A percentile compares a stretch with the other conserved stretches of the same genome.
These are phyloP conservation scores for Hylomyscus alleni DNA, from an alignment of 2,797 vertebrate species.

Conservation along the genomic window DNA sequence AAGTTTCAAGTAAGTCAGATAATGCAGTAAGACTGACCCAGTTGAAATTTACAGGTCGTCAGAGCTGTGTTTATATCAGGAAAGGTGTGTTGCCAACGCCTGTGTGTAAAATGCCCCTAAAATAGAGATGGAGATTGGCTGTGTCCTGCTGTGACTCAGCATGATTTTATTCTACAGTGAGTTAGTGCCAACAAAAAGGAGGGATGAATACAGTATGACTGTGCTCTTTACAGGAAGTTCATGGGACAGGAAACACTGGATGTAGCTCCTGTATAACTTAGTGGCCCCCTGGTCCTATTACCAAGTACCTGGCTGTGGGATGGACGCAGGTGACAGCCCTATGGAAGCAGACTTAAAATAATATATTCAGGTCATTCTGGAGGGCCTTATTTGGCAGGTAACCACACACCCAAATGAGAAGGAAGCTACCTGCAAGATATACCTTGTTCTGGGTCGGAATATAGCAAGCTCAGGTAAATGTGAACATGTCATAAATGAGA, in stretches of 20 bases:
- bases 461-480: not conserved
- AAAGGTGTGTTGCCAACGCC: slow-evolving; percentile 50
- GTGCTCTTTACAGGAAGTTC: not conserved
- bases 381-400: not conserved
- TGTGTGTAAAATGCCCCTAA: slow-evolving; percentile 45
- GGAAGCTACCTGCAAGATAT: not conserved
- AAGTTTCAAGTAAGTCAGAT: not conserved
- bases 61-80: slow-evolving; percentile 15
- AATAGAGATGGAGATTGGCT: slow-evolving; percentile 60
- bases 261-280: not conserved
- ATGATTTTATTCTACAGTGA: not conserved
- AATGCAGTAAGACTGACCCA: slow-evolving; percentile 7
- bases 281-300: not conserved
- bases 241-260: not conserved
- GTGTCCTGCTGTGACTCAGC: slow-evolving; percentile 35
- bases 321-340: not conserved
- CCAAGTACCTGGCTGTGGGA: not conserved
- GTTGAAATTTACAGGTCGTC: not conserved
- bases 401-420: not conserved
- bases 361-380: rapidly evolving
- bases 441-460: not conserved
- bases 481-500: not conserved
- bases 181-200: slow-evolving; percentile 19
- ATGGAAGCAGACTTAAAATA: not conserved
- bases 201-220: not conserved